Percentiles rank a stretch among this genome's conserved stretches.
Evolutionary conservation across 2,888 invertebrate species (phyloP).

Genomic region (Sceliomorpha sp.): DNA sequence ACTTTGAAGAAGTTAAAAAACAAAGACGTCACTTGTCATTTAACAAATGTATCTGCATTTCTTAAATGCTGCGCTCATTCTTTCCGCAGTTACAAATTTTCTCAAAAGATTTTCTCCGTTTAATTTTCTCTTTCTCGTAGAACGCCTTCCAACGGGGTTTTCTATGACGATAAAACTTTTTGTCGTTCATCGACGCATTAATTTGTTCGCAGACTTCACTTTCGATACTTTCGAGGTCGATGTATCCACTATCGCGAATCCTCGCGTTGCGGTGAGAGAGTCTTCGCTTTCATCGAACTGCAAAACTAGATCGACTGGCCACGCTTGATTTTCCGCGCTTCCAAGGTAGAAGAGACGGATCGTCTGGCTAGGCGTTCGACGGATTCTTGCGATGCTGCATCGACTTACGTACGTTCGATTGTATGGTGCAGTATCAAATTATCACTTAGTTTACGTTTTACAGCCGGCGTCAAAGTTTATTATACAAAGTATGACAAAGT

Average conservation of each 20-base stretch:
- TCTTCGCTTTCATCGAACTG: constrained; percentile 76
- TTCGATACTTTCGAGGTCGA: constrained; percentile 79
- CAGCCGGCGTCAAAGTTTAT: no score
- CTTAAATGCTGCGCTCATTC: neutral
- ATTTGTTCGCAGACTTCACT: constrained; percentile 71
- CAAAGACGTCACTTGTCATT: no score
- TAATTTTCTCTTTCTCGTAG: constrained; percentile 40
- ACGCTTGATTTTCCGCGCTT: constrained; percentile 58
- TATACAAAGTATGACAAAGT: no score
- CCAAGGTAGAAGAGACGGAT: constrained; percentile 32
- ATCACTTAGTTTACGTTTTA: no score
- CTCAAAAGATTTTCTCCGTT: constrained; percentile 38
- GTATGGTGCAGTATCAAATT: neutral
- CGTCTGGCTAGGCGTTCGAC: constrained; percentile 10
- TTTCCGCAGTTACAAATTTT: no score
- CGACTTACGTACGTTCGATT: no score
- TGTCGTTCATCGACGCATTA: constrained; percentile 48
- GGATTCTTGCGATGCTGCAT: neutral
- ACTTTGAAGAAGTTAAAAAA: no score
- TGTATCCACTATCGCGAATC: constrained; percentile 68
- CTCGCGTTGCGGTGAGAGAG: constrained; percentile 70
- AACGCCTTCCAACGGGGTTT: constrained; percentile 40
- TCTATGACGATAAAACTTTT: constrained; percentile 50
- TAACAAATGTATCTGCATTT: no score
- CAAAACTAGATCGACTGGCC: constrained; percentile 72